phyloP scores from a whole-genome alignment of 2,888 invertebrate genomes.

The Tenthredo mesomela region DNA sequence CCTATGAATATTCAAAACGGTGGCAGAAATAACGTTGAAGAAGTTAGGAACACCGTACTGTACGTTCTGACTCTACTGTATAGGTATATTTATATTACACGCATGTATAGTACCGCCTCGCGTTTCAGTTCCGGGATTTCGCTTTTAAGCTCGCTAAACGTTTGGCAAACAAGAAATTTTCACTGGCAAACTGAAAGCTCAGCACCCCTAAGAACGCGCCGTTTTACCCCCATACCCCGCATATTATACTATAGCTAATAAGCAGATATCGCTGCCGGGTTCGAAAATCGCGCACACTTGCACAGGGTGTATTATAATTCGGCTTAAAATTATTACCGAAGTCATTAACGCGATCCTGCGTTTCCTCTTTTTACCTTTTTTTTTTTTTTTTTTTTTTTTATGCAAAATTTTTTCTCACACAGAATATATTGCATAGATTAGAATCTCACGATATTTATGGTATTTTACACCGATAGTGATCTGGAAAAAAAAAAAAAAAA shows the following conservation, averaged over 20 bases:
- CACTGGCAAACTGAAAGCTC: conserved; percentile 28
- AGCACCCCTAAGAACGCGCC: conserved; percentile 10
- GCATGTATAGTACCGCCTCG: neutral
- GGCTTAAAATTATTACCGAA: neutral
- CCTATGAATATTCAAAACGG: conserved; percentile 30
- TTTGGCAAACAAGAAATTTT: conserved; percentile 43
- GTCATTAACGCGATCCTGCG: no score
- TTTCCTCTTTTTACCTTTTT: no score
- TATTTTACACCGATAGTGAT: no score
- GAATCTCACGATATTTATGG: no score
- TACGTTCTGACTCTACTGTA: neutral
- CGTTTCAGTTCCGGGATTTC: conserved; percentile 31
- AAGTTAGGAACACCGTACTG: neutral
- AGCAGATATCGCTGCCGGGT: conserved; percentile 3
- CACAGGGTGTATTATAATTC: neutral
- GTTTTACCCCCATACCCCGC: neutral
- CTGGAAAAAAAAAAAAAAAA: neutral
- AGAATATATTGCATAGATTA: no score
- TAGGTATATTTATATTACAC: neutral
- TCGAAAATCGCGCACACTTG: neutral
- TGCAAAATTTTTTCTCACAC: no score
- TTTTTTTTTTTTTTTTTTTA: neutral
- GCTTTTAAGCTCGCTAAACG: conserved; percentile 32
- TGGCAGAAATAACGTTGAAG: conserved; percentile 14
- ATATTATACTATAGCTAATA: conserved; percentile 3